phyloP scores from a whole-genome alignment of 2,113 vertebrate genomes.

The Meleagris gallopavo region DNA sequence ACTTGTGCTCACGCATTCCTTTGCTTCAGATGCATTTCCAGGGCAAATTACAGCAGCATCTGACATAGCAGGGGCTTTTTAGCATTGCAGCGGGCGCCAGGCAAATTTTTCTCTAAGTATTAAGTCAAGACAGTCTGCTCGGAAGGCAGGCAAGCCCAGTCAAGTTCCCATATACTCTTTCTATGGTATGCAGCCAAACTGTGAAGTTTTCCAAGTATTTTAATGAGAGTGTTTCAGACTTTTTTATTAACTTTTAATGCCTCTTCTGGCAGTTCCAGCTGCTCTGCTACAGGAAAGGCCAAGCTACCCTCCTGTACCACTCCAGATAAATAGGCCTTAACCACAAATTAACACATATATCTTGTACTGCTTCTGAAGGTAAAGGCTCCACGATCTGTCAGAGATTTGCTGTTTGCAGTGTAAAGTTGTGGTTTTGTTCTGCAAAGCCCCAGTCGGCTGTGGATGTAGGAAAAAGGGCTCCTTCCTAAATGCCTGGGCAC shows the following conservation, averaged over 20 bases:
- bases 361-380: conserved; percentile 11
- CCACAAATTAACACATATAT: conserved; percentile 46
- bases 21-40: conserved; percentile 45
- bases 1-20: conserved; percentile 33
- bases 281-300: conserved; percentile 32
- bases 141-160: conserved; percentile 37
- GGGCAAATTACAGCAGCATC: conserved; percentile 42
- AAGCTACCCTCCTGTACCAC: conserved; percentile 28
- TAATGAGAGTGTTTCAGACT: conserved; percentile 27
- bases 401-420: conserved; percentile 15
- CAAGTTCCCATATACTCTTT: conserved; percentile 45
- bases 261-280: conserved; percentile 32
- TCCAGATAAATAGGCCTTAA: conserved; percentile 32
- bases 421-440: neutral
- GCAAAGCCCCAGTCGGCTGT: neutral
- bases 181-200: conserved; percentile 35
- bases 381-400: neutral
- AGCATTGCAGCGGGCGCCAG: conserved; percentile 4
- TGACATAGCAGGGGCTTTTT: conserved; percentile 51
- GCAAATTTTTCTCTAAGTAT: conserved; percentile 8
- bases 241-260: conserved; percentile 60
- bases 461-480: neutral
- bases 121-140: conserved; percentile 36
- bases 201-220: conserved; percentile 61
- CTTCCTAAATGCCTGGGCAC: neutral